These are phyloP conservation scores for Brachionichthys hirsutus DNA, from an alignment of 2,113 vertebrate genomes.

Conservation along the genomic window DNA sequence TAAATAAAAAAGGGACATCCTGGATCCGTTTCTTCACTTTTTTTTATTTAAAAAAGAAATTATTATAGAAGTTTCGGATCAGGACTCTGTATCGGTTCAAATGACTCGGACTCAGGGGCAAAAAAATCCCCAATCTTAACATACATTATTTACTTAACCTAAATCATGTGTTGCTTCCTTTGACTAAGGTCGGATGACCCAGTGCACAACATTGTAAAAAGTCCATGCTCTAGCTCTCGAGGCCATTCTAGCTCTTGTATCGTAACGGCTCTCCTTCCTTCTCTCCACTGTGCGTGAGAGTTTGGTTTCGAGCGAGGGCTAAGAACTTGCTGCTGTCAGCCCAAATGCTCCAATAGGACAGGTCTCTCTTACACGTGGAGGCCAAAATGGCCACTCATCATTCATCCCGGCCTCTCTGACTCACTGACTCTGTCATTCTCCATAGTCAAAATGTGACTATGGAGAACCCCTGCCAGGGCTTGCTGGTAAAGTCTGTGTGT, in stretches of 20 bases:
- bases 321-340: slow-evolving; percentile 77
- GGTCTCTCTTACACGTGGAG: slow-evolving; percentile 52
- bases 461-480: slow-evolving; percentile 60
- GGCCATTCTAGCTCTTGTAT: slow-evolving; percentile 52
- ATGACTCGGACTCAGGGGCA: no score
- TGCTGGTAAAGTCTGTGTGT: slow-evolving; percentile 71
- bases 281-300: slow-evolving; percentile 36
- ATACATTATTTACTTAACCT: no score
- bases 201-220: no score
- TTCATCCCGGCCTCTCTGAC: slow-evolving; percentile 56
- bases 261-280: slow-evolving; percentile 22
- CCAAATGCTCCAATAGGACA: slow-evolving; percentile 65
- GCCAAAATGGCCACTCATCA: slow-evolving; percentile 73
- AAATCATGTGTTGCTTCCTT: no score
- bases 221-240: slow-evolving; percentile 40
- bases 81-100: no score
- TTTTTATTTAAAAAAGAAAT: no score
- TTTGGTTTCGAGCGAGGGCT: slow-evolving; percentile 47
- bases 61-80: no score
- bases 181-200: no score
- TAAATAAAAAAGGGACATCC: no score
- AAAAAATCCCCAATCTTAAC: no score
- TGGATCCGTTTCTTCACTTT: no score
- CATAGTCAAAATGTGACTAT: slow-evolving; percentile 67
- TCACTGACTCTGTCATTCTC: slow-evolving; percentile 63